Percentiles rank a stretch among this genome's conserved stretches.
These are phyloP conservation scores for Drosophila subsilvestris DNA, from an alignment of 2,888 invertebrate genomes.

Conservation along the genomic window DNA sequence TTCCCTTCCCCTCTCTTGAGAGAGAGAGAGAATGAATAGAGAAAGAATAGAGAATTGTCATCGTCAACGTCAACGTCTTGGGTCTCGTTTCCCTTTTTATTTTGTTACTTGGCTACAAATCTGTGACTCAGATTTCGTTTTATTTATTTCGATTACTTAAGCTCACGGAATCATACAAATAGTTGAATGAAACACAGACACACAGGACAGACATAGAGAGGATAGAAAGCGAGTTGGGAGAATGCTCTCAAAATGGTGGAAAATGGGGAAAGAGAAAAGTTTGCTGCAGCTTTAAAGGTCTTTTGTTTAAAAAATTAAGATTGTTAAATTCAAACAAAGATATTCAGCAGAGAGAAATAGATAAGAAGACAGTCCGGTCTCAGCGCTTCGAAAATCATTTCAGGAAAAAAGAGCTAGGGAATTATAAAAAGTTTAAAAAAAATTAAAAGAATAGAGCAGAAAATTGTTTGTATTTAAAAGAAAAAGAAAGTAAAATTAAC, in stretches of 20 bases:
- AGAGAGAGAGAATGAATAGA: too few species aligned
- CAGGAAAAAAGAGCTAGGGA: background rate
- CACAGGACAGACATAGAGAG: background rate
- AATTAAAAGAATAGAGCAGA: constrained; percentile 9
- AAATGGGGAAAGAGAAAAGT: background rate
- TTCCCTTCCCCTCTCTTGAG: background rate
- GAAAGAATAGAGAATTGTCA: constrained; percentile 4
- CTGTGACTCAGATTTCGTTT: constrained; percentile 36
- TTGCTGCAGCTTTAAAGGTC: background rate
- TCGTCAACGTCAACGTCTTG: constrained; percentile 17
- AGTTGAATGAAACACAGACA: constrained; percentile 13
- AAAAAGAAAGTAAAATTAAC: too few species aligned
- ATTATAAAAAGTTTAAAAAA: constrained; percentile 17
- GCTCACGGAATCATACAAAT: constrained; percentile 55
- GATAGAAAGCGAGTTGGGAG: background rate
- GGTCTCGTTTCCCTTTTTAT: constrained; percentile 26
- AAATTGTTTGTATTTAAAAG: too few species aligned
- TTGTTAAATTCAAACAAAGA: background rate
- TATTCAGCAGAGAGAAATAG: constrained; percentile 5
- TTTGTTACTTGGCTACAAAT: constrained; percentile 32
- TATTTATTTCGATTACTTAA: constrained; percentile 72
- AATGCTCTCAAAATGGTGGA: background rate
- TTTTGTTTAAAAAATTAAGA: background rate
- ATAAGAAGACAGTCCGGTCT: background rate
- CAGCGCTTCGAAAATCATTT: background rate